Conservation (phyloP, 1,140 invertebrate genomes). For the Diprion similis region DNA sequence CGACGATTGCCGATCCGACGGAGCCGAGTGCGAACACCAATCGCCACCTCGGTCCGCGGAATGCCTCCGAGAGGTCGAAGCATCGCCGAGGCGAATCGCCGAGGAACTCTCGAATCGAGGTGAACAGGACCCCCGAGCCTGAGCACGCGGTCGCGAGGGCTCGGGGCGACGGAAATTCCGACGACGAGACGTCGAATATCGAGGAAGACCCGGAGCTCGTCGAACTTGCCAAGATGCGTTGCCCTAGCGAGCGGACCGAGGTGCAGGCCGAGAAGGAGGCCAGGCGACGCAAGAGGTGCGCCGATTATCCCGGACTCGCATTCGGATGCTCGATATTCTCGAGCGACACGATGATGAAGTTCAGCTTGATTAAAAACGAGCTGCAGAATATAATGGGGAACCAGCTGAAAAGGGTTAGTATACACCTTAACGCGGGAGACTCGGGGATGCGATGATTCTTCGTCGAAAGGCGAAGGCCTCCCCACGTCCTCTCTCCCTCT, state of each 20-base stretch:
- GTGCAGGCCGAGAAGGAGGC: slow-evolving; percentile 84
- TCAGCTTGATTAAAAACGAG: slow-evolving; percentile 95
- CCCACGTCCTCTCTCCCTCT: neutral
- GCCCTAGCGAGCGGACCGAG: slow-evolving; percentile 87
- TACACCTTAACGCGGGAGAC: slow-evolving; percentile 15
- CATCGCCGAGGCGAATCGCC: slow-evolving; percentile 28
- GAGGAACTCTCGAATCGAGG: slow-evolving; percentile 24
- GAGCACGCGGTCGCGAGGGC: slow-evolving; percentile 64
- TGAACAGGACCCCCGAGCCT: slow-evolving; percentile 38
- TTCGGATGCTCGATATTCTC: slow-evolving; percentile 92
- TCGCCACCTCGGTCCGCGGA: slow-evolving; percentile 15
- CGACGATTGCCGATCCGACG: neutral
- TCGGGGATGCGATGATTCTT: neutral
- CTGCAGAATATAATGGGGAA: slow-evolving; percentile 97
- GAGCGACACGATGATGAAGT: slow-evolving; percentile 97
- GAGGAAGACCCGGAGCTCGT: slow-evolving; percentile 78
- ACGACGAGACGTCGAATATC: slow-evolving; percentile 55
- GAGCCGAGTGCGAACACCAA: slow-evolving; percentile 9
- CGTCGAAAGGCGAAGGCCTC: neutral
- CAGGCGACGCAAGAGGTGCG: slow-evolving; percentile 76
- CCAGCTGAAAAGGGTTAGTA: slow-evolving; percentile 94
- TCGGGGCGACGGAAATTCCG: slow-evolving; percentile 62
- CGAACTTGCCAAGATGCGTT: slow-evolving; percentile 81
- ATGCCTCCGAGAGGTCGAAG: slow-evolving; percentile 22
- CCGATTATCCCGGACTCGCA: slow-evolving; percentile 90